Evolutionary conservation across 2,113 vertebrate species (phyloP).

Genomic region (Recurvirostra avosetta): DNA sequence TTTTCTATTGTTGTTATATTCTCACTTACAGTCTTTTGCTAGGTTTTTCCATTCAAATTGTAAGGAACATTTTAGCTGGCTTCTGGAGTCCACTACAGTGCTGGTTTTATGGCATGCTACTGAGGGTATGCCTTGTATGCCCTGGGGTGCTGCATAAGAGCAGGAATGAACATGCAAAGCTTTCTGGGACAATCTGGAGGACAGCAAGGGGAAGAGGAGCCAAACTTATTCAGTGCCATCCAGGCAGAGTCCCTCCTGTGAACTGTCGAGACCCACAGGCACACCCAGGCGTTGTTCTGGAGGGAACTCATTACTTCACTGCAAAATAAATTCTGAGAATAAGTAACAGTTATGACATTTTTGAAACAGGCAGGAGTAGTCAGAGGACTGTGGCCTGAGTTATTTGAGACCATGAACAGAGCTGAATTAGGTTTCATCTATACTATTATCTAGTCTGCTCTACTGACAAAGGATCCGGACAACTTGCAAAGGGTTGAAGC

Average conservation of each 20-base stretch:
- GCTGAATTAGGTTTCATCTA: background rate
- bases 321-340: background rate
- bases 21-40: background rate
- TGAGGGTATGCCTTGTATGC: background rate
- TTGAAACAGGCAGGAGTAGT: background rate
- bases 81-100: background rate
- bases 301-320: background rate
- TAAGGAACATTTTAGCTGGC: background rate
- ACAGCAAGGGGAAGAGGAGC: background rate
- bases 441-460: background rate
- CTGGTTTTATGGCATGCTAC: background rate
- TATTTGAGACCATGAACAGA: background rate
- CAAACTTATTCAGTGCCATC: background rate
- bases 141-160: background rate
- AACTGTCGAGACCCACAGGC: background rate
- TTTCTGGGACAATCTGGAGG: background rate
- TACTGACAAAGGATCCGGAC: background rate
- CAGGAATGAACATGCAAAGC: background rate
- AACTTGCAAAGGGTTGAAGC: background rate
- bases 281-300: background rate
- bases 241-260: background rate
- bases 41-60: background rate
- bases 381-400: background rate
- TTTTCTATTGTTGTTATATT: background rate
- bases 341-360: background rate